Conservation (phyloP, 2,888 invertebrate species). For the Gisinianus flammeolus region DNA sequence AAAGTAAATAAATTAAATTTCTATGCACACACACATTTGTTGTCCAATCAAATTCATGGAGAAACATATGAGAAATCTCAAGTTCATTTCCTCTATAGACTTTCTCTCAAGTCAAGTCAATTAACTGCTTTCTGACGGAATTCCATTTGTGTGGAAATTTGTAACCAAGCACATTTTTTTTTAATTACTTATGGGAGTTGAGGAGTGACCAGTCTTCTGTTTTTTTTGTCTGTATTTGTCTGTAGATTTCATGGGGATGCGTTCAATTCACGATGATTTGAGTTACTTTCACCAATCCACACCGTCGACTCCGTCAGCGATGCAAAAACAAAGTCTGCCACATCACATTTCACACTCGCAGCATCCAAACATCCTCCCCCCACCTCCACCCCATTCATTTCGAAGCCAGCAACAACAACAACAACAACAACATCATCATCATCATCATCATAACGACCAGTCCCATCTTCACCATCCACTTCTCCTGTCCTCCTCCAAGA, state of each 20-base stretch:
- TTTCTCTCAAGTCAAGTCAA: too few relatives aligned
- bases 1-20: too few relatives aligned
- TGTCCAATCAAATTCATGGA: too few relatives aligned
- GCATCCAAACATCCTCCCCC: slow-evolving; percentile 4
- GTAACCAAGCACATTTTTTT: not conserved
- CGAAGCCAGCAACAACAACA: not conserved
- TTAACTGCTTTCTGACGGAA: not conserved
- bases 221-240: not conserved
- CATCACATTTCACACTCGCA: slow-evolving; percentile 27
- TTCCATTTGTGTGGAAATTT: not conserved
- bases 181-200: not conserved
- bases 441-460: not conserved
- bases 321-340: slow-evolving; percentile 31
- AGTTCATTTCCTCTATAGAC: too few relatives aligned
- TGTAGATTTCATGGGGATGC: slow-evolving; percentile 50
- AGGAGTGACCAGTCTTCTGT: not conserved
- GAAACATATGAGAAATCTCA: too few relatives aligned
- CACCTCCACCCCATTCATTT: slow-evolving; percentile 2
- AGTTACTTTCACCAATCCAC: slow-evolving; percentile 35
- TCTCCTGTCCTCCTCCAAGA: slow-evolving; percentile 19
- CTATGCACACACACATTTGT: too few relatives aligned
- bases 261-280: slow-evolving; percentile 29
- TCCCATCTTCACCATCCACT: slow-evolving; percentile 32
- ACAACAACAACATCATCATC: slow-evolving; percentile 26
- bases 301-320: slow-evolving; percentile 26